Evolutionary conservation across 1,140 invertebrate species (phyloP).

Genomic region (Drosophila littoralis): DNA sequence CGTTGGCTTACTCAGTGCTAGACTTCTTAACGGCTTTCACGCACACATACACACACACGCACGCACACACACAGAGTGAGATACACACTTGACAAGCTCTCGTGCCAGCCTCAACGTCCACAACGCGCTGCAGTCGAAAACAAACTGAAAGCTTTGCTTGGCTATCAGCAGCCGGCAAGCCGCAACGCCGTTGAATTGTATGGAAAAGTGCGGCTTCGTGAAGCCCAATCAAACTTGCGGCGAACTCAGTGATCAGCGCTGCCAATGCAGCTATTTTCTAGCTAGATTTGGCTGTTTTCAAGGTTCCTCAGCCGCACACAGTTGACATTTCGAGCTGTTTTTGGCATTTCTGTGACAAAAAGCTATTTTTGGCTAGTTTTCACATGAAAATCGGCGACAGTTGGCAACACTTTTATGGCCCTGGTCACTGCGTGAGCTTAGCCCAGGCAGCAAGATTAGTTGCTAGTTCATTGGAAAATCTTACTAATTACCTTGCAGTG

Average conservation of each 20-base stretch:
- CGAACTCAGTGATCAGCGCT: conserved; percentile 42
- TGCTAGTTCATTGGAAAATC: conserved; percentile 51
- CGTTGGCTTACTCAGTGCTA: conserved; percentile 42
- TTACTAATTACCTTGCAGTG: conserved; percentile 36
- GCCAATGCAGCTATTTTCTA: too few relatives aligned
- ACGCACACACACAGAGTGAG: conserved; percentile 1
- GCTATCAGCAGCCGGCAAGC: conserved; percentile 40
- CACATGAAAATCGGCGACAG: too few relatives aligned
- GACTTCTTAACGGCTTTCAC: conserved; percentile 80
- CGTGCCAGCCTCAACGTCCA: conserved; percentile 58
- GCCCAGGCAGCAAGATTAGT: conserved; percentile 46
- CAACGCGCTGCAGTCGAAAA: conserved; percentile 69
- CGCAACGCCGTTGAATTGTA: conserved; percentile 46
- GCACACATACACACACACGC: conserved; percentile 29
- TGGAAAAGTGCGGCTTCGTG: conserved; percentile 40
- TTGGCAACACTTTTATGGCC: neutral
- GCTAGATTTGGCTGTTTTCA: too few relatives aligned
- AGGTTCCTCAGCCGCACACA: too few relatives aligned
- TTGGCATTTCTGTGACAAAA: too few relatives aligned
- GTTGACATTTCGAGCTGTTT: too few relatives aligned
- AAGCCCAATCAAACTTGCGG: conserved; percentile 26
- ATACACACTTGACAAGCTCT: conserved; percentile 38
- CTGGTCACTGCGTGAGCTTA: conserved; percentile 35
- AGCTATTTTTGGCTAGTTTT: too few relatives aligned
- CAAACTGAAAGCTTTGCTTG: conserved; percentile 62